Conservation (phyloP, 2,113 vertebrate genomes). For the Syngnathus floridae region DNA sequence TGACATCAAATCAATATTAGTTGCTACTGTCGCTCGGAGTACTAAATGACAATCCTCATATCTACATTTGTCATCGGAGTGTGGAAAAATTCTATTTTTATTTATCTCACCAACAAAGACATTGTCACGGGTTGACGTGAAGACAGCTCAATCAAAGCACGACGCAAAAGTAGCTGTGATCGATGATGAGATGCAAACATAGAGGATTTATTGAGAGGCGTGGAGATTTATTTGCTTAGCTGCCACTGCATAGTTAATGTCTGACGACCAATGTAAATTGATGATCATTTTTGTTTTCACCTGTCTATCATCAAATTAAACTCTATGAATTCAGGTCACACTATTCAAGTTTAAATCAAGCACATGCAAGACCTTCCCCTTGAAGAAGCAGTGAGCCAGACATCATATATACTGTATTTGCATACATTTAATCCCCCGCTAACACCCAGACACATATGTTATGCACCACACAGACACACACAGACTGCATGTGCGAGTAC, state of each 20-base stretch:
- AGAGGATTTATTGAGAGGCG: constrained; percentile 37
- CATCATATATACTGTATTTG: constrained; percentile 35
- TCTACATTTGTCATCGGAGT: constrained; percentile 46
- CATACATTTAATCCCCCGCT: constrained; percentile 50
- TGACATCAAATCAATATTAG: not conserved
- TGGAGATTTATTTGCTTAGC: constrained; percentile 49
- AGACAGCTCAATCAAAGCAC: constrained; percentile 54
- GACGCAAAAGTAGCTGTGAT: constrained; percentile 39
- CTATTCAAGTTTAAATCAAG: constrained; percentile 5
- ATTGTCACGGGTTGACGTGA: constrained; percentile 45
- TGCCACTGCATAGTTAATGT: constrained; percentile 24
- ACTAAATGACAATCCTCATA: constrained; percentile 45
- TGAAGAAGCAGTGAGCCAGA: constrained; percentile 43
- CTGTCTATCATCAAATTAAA: not conserved
- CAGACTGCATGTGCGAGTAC: constrained; percentile 32
- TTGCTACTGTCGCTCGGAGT: not conserved
- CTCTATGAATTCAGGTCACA: not conserved
- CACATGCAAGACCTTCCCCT: constrained; percentile 10
- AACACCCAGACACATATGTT: constrained; percentile 38
- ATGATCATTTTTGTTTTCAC: not conserved
- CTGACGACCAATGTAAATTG: not conserved
- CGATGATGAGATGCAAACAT: constrained; percentile 50
- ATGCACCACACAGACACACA: constrained; percentile 11
- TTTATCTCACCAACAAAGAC: constrained; percentile 55
- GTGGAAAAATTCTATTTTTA: constrained; percentile 55